These are phyloP conservation scores for Mercenaria mercenaria DNA, from an alignment of 1,140 invertebrate species.

Conservation along the genomic window DNA sequence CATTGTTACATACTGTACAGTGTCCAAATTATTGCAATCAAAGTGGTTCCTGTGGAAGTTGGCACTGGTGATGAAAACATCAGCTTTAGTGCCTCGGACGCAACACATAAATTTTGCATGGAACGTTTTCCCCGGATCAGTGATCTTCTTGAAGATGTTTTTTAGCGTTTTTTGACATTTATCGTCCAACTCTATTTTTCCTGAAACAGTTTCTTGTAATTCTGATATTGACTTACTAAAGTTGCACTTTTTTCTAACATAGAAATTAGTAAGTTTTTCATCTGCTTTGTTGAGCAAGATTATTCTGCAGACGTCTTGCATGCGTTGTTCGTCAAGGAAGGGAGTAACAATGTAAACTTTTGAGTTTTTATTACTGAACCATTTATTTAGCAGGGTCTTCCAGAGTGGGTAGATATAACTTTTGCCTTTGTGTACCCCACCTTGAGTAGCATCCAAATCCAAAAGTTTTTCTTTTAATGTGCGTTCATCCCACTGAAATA, in stretches of 20 bases:
- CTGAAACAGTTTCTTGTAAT: constrained; percentile 27
- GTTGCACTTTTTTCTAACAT: constrained; percentile 72
- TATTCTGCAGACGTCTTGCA: constrained; percentile 74
- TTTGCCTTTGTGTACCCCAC: constrained; percentile 69
- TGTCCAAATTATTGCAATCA: constrained; percentile 66
- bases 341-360: constrained; percentile 79
- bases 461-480: background rate
- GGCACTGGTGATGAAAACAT: constrained; percentile 77
- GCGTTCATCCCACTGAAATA: background rate
- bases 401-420: constrained; percentile 77
- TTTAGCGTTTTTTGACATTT: background rate
- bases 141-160: background rate
- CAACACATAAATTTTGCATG: constrained; percentile 77
- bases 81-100: constrained; percentile 68
- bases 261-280: constrained; percentile 76
- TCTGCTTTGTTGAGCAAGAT: constrained; percentile 73
- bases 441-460: background rate
- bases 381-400: constrained; percentile 75
- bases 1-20: constrained; percentile 72
- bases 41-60: constrained; percentile 77
- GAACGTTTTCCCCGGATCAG: constrained; percentile 72
- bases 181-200: background rate
- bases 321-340: constrained; percentile 72
- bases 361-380: constrained; percentile 72
- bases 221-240: constrained; percentile 67